Base-by-base conservation (phyloP, 1,140 invertebrate genomes). In the Dinothrombium tinctorium region DNA sequence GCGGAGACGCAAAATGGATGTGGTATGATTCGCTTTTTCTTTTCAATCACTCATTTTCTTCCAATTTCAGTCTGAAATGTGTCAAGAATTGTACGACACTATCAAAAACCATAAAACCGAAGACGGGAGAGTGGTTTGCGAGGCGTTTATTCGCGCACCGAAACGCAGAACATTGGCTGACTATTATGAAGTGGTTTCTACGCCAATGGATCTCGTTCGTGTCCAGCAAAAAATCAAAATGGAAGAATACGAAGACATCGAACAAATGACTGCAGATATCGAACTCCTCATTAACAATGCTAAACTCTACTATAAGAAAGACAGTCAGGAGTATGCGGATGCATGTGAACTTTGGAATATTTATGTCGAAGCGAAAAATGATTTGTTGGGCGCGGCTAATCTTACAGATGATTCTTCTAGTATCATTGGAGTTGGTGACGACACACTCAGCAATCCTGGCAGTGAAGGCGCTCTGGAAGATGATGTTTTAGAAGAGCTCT, bases 61-160 rank as follows among this genome's bases (percentile, higher is more conserved):
- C n/a, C n/a, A n/a, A n/a, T n/a, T n/a, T n/a, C n/a, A n/a, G n/a
- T n/a, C n/a, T n/a, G n/a, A n/a, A n/a, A n/a, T n/a, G n/a, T n/a
- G n/a, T n/a, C n/a, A n/a, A n/a, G n/a, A n/a, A n/a, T n/a, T n/a
- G n/a, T n/a, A n/a, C n/a, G n/a, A n/a, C n/a, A n/a, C n/a, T n/a
- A n/a, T n/a, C n/a, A n/a, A n/a, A n/a, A n/a, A n/a, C n/a, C n/a
- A n/a, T n/a, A n/a, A n/a, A n/a, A n/a, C n/a, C n/a, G n/a, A n/a
- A n/a, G n/a, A n/a, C n/a, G n/a, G n/a, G n/a, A n/a, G n/a, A n/a
- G n/a, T 86, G 45, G 54, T 92, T 5, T 94, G 87, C 63, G 87
- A 95, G 61, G 71, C 82, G 11, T 92, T 94, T 59, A 87, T 95
- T 44, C 61, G 86, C 51, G 83, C 76, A 14, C 86, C 87, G 6